Conservation (phyloP, 2,797 vertebrate genomes). For the Sebastolobus altivelis region DNA sequence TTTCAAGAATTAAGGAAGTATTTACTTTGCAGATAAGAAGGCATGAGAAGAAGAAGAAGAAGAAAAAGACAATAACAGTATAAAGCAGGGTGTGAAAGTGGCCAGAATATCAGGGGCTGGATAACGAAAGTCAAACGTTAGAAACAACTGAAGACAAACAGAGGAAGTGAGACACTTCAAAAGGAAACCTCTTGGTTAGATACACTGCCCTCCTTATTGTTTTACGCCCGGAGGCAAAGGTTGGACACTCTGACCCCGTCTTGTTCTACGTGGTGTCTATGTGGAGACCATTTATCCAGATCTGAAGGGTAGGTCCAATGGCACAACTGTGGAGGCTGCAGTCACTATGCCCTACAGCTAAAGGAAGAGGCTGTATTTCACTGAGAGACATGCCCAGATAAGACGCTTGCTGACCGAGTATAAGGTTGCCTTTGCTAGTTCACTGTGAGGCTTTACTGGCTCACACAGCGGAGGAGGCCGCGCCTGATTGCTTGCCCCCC, state of each 20-base stretch:
- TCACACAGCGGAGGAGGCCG: neutral
- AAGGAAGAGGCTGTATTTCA: constrained; percentile 19
- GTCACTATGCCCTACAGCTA: constrained; percentile 23
- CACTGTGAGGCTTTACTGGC: neutral
- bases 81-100: constrained; percentile 2
- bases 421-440: constrained; percentile 18
- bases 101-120: neutral
- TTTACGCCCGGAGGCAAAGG: neutral
- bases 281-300: constrained; percentile 30
- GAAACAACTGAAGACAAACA: neutral
- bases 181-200: constrained; percentile 1
- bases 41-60: neutral
- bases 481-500: neutral
- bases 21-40: constrained; percentile 24
- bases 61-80: neutral
- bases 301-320: constrained; percentile 8
- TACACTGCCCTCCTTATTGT: neutral
- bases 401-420: neutral
- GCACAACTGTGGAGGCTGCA: constrained; percentile 8
- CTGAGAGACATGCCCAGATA: neutral
- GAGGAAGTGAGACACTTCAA: neutral
- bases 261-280: neutral
- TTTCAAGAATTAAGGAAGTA: neutral
- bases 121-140: neutral
- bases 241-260: constrained; percentile 2